Evolutionary conservation across 1,140 invertebrate genomes (phyloP).

Genomic region (Papilio aristodemus): DNA sequence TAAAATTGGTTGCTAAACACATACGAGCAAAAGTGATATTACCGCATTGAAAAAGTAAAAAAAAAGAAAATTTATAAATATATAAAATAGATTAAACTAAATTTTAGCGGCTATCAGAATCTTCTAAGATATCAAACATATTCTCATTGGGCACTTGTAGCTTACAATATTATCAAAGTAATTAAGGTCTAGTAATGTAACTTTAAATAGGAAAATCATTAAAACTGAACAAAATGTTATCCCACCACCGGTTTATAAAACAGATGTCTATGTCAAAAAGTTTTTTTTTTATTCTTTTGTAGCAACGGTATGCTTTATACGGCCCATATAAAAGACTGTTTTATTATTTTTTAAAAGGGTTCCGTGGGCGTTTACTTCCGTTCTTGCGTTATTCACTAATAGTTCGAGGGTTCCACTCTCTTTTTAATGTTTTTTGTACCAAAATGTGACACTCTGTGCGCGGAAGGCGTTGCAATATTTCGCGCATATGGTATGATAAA

Average conservation of each 20-base stretch:
- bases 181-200: background rate
- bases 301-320: conserved; percentile 38
- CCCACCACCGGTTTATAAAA: conserved; percentile 35
- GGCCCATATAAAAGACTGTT: conserved; percentile 42
- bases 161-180: conserved; percentile 21
- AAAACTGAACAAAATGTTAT: conserved; percentile 27
- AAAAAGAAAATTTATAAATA: no score
- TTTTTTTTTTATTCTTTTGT: conserved; percentile 53
- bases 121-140: background rate
- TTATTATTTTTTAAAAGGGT: conserved; percentile 70
- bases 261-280: conserved; percentile 47
- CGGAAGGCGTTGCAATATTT: conserved; percentile 40
- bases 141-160: background rate
- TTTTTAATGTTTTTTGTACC: conserved; percentile 48
- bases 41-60: no score
- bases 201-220: conserved; percentile 28
- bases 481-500: conserved; percentile 46
- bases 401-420: conserved; percentile 42
- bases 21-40: no score
- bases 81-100: no score
- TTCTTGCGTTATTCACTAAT: conserved; percentile 42
- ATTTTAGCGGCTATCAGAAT: no score
- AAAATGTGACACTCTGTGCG: conserved; percentile 57
- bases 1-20: no score
- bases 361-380: conserved; percentile 65